These are phyloP conservation scores for Scaptomyza flava DNA, from an alignment of 2,888 invertebrate genomes.

Conservation along the genomic window DNA sequence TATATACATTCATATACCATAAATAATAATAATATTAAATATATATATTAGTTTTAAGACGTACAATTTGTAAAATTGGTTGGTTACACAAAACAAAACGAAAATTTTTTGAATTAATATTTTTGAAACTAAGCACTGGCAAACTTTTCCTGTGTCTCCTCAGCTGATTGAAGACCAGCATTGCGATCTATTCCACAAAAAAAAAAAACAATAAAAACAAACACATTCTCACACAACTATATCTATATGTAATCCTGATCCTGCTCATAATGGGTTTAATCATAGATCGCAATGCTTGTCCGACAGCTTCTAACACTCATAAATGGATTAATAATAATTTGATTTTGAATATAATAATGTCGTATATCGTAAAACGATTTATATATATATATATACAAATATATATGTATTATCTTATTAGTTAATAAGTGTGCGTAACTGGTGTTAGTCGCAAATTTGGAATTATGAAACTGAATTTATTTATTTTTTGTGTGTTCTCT, in stretches of 20 bases:
- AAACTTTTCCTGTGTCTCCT: slow-evolving; percentile 73
- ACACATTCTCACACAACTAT: slow-evolving; percentile 15
- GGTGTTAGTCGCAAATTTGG: slow-evolving; percentile 83
- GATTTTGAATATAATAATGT: slow-evolving; percentile 23
- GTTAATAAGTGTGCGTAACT: slow-evolving; percentile 78
- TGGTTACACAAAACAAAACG: slow-evolving; percentile 44
- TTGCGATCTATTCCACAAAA: slow-evolving; percentile 24
- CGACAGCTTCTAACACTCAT: slow-evolving; percentile 34
- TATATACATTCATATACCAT: slow-evolving; percentile 28
- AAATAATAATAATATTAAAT: slow-evolving; percentile 41
- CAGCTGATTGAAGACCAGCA: slow-evolving; percentile 19
- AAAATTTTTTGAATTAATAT: slow-evolving; percentile 53
- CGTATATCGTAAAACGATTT: slow-evolving; percentile 35
- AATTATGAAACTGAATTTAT: slow-evolving; percentile 32
- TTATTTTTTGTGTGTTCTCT: slow-evolving; percentile 72
- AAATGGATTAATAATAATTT: slow-evolving; percentile 24
- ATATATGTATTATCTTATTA: slow-evolving; percentile 23
- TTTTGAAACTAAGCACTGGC: slow-evolving; percentile 56
- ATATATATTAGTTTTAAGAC: slow-evolving; percentile 51
- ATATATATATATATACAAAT: slow-evolving; percentile 22
- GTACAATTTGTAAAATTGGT: slow-evolving; percentile 68
- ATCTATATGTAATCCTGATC: slow-evolving; percentile 26
- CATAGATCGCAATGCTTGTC: slow-evolving; percentile 42
- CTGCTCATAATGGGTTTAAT: slow-evolving; percentile 38
- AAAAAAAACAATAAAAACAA: background rate